Base-by-base conservation (phyloP, 2,113 vertebrate genomes). In the Eudyptes chrysolophus region DNA sequence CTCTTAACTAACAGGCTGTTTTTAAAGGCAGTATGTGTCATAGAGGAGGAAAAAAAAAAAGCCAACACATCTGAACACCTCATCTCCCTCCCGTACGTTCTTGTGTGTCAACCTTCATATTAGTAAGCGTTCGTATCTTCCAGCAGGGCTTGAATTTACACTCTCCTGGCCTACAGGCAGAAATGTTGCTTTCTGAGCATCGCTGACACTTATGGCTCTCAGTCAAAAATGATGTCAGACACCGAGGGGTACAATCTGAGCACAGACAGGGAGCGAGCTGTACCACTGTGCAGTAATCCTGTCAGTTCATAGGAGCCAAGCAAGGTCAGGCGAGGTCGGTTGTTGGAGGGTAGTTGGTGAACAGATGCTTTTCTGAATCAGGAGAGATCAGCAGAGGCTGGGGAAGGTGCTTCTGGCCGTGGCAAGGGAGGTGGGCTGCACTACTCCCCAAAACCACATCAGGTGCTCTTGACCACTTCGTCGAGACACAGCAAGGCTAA, bases 201-300 rank as follows among this genome's bases (percentile, higher is more conserved):
- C 8, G 1, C 70, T 88, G 62, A 55, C 49, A 62, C 0, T 0
- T 11, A 32, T 32, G 79, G 34, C 49, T 74, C 24, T 77, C 0
- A 1, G 71, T 70, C 51, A 90, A 16, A 94, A 84, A 58, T 11
- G 0, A 58, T 81, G 55, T 55, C 84, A 81, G 79, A 6, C 58
- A 62, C 54, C 0, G 0, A 55, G 38, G 64, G 30, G 65, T 26
- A 70, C 20, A 27, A 38, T 29, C 25, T 22, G 74, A 87, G 65
- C 40, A 10, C 29, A 38, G 61, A 11, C 9, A 70, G 61, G 49
- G 81, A 85, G 49, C 0, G 3, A 90, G 54, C 11, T 24, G 19
- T 46, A 32, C 40, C 5, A 6, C 81, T 89, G 66, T 58, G 32
- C 1, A 0, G 16, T 38, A 7, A 4, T 57, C 70, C 49, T 57